phyloP scores from a whole-genome alignment of 1,140 invertebrate genomes.

The Bombus balteatus region DNA sequence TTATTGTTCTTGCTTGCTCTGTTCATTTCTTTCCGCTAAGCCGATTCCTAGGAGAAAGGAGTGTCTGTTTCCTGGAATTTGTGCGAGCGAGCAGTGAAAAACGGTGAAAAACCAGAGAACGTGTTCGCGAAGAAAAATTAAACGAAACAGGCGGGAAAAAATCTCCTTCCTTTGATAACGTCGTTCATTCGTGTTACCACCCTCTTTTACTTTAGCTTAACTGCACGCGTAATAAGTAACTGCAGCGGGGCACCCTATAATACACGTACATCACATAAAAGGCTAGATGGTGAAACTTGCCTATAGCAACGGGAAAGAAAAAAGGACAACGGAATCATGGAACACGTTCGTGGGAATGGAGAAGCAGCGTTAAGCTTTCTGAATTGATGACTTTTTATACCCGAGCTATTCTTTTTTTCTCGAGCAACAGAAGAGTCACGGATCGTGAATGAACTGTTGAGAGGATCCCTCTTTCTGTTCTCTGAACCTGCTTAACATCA shows the following conservation, averaged over 20 bases:
- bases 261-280: neutral
- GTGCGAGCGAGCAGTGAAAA: neutral
- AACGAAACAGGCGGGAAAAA: neutral
- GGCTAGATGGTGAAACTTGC: neutral
- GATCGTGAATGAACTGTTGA: neutral
- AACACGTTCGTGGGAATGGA: neutral
- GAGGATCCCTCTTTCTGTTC: neutral
- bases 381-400: conserved; percentile 37
- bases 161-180: neutral
- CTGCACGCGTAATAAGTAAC: conserved; percentile 30
- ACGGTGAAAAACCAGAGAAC: neutral
- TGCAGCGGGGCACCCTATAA: neutral
- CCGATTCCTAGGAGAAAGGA: neutral
- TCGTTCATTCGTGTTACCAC: conserved; percentile 11
- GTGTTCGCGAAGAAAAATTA: neutral
- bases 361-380: neutral
- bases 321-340: neutral
- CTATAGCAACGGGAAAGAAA: neutral
- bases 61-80: neutral
- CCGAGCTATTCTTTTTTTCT: neutral
- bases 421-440: neutral
- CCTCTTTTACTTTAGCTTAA: conserved; percentile 14
- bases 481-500: neutral
- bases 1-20: neutral
- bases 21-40: neutral